These are phyloP conservation scores for Orchesella cincta DNA, from an alignment of 1,140 invertebrate species.

Conservation along the genomic window DNA sequence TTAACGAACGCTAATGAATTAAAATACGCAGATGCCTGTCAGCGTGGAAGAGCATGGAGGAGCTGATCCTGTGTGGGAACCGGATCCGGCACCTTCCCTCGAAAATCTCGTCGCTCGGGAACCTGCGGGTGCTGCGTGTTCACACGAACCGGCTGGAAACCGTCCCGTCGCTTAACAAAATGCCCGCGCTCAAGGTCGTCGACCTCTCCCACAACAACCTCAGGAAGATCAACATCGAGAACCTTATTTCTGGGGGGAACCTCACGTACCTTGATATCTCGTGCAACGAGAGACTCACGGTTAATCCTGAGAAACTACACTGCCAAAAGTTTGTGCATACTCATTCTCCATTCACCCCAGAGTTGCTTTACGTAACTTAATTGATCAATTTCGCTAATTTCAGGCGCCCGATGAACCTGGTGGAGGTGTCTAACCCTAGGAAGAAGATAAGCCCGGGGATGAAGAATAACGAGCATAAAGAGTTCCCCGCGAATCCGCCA, in stretches of 20 bases:
- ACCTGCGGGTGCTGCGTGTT: slow-evolving; percentile 73
- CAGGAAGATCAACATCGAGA: slow-evolving; percentile 72
- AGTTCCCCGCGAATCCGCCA: slow-evolving; percentile 61
- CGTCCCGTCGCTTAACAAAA: slow-evolving; percentile 73
- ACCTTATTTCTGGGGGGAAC: slow-evolving; percentile 71
- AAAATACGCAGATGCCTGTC: slow-evolving; percentile 63
- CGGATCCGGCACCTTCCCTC: slow-evolving; percentile 74
- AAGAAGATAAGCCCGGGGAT: slow-evolving; percentile 22
- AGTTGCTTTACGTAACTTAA: not conserved
- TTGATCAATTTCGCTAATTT: not conserved
- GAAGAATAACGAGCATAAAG: slow-evolving; percentile 39
- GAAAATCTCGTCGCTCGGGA: slow-evolving; percentile 69
- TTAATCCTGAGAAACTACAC: slow-evolving; percentile 47
- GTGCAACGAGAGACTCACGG: slow-evolving; percentile 67
- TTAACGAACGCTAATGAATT: too few species aligned
- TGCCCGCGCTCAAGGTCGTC: slow-evolving; percentile 72
- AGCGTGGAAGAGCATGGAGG: slow-evolving; percentile 76
- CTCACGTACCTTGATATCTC: slow-evolving; percentile 82
- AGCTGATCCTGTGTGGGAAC: slow-evolving; percentile 80
- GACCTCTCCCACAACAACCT: slow-evolving; percentile 83
- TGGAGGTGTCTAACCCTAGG: slow-evolving; percentile 67
- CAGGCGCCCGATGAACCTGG: slow-evolving; percentile 71
- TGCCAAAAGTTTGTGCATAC: slow-evolving; percentile 42
- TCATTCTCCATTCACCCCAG: too few species aligned
- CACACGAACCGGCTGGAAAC: slow-evolving; percentile 77